Percentiles rank a stretch among this genome's conserved stretches.
Evolutionary conservation across 2,113 vertebrate genomes (phyloP).

Genomic region (Callorhinus ursinus): DNA sequence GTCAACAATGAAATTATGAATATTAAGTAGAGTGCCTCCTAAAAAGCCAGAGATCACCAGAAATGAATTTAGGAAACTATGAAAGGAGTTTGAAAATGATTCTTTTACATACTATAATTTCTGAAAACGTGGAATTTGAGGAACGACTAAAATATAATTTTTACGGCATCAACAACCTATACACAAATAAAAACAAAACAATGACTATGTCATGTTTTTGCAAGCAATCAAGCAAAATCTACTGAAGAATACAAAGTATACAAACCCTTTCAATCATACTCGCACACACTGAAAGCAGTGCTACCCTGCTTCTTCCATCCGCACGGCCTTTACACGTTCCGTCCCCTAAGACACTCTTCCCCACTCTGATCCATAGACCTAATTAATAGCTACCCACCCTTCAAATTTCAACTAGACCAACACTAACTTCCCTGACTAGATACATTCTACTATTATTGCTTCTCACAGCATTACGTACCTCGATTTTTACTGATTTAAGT

Average conservation of each 20-base stretch:
- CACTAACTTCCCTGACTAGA: background rate
- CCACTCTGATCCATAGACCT: background rate
- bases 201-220: conserved; percentile 3
- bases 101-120: background rate
- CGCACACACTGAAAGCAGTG: background rate
- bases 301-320: background rate
- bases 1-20: conserved; percentile 41
- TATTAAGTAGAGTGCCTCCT: background rate
- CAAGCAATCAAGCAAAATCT: background rate
- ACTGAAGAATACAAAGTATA: background rate
- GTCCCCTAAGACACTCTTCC: background rate
- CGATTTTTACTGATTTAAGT: background rate
- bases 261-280: background rate
- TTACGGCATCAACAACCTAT: background rate
- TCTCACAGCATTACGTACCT: background rate
- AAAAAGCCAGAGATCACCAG: background rate
- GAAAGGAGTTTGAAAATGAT: background rate
- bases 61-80: conserved; percentile 25
- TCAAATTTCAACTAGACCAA: conserved; percentile 23
- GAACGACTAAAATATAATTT: background rate
- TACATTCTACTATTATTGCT: background rate
- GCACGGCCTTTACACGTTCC: background rate
- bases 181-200: conserved; percentile 27
- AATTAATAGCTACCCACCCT: background rate
- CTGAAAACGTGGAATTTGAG: background rate